Base-by-base conservation (phyloP, 2,888 invertebrate genomes). In the Spilarctia lutea region DNA sequence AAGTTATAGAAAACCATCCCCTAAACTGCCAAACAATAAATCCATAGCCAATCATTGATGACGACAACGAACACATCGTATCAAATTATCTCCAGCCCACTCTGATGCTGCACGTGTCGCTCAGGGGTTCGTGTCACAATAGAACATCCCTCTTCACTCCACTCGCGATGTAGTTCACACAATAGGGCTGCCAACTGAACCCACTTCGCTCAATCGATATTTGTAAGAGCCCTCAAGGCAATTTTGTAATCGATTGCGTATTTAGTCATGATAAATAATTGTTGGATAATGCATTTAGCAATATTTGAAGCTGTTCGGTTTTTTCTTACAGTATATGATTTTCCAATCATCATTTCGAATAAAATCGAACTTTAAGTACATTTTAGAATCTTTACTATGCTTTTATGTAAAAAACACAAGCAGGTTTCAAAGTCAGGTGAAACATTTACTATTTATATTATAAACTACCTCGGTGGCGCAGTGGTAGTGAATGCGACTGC, bases 171-270 rank as follows among this genome's bases (percentile, higher is more conserved):
- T 30, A 6, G 27, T 63, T 27, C 16, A 39, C 63, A 63, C 71
- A 71, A 63, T 63, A 30, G 70, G 24, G 13, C 30, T 63, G 63
- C 18, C 30, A 63, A 63, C 30, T 30, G 63, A 63, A 18, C 70
- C 27, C 63, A 71, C 71, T 71, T 45, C 3, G 3, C n/a, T 45
- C 45, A 71, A 60, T 71, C 71, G 71, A 63, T 71, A 71, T 42
- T 63, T 71, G n/a, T 60, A n/a, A 68, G 33, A 35, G 30, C 77
- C 75, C 73, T 71, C 33, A 71, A 65, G 77, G 80, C 66, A 73
- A 78, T 80, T 81, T 80, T 78, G 63, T 27, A 65, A 33, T 45
- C 30, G 76, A 73, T 74, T 13, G 33, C 74, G 72, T 81, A n/a
- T 78, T 81, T 75, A 75, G 68, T 24, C 16, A 39, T 24, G 39